Conservation (phyloP, 2,888 invertebrate genomes). For the Drosophila percnosoma region DNA sequence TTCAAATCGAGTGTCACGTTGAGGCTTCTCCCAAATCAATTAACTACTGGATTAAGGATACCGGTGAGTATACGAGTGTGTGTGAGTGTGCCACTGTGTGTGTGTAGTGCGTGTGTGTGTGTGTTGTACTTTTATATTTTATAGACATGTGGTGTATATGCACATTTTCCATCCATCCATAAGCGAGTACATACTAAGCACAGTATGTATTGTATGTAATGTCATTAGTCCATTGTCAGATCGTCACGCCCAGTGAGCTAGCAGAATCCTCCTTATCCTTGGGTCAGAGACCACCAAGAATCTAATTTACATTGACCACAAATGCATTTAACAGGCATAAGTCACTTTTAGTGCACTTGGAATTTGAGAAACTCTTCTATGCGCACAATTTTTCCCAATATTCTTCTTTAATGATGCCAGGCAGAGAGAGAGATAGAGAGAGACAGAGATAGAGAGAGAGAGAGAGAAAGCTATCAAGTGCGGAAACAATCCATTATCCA, state of each 20-base stretch:
- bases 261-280: conserved; percentile 23
- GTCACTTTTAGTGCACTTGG: background rate
- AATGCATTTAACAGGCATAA: conserved; percentile 8
- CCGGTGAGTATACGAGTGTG: conserved; percentile 87
- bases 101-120: background rate
- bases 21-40: conserved; percentile 96
- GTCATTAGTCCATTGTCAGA: conserved; percentile 73
- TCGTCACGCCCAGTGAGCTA: conserved; percentile 50
- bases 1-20: conserved; percentile 94
- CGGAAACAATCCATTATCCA: background rate
- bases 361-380: background rate
- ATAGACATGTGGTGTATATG: conserved; percentile 66
- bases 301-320: conserved; percentile 43
- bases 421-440: background rate
- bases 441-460: background rate
- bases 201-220: conserved; percentile 35
- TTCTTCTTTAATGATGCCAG: background rate
- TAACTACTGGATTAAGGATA: conserved; percentile 95
- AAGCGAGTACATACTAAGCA: background rate
- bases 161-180: conserved; percentile 18
- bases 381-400: background rate
- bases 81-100: background rate
- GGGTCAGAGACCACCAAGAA: conserved; percentile 39
- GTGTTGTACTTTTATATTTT: conserved; percentile 74
- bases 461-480: background rate